Evolutionary conservation across 2,113 vertebrate genomes (phyloP).

Genomic region (Mustela lutreola): DNA sequence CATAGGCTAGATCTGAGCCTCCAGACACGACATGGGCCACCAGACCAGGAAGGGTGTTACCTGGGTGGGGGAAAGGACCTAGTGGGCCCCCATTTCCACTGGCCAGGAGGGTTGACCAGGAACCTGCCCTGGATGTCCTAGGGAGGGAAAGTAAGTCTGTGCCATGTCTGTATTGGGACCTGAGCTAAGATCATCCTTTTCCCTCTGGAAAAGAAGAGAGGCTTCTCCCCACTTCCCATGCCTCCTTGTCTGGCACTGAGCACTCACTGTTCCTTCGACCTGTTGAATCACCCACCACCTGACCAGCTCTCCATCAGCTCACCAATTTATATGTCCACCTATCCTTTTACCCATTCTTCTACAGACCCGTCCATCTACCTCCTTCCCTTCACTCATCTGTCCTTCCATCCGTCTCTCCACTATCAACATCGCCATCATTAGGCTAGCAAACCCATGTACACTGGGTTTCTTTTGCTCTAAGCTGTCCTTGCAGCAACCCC

Average conservation of each 20-base stretch:
- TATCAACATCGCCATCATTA: not conserved
- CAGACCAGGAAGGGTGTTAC: not conserved
- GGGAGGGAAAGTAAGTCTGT: not conserved
- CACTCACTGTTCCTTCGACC: not conserved
- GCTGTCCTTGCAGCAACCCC: not conserved
- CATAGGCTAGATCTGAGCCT: not conserved
- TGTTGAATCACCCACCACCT: no score
- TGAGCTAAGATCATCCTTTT: not conserved
- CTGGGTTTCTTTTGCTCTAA: not conserved
- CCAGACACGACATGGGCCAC: not conserved
- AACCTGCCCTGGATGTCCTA: not conserved
- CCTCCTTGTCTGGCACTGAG: not conserved
- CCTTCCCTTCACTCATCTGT: not conserved
- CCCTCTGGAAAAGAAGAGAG: not conserved
- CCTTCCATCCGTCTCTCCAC: not conserved
- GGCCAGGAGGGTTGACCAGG: not conserved
- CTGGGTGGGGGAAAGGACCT: not conserved
- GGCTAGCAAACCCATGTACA: no score
- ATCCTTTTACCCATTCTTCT: not conserved
- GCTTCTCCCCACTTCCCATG: rapidly evolving
- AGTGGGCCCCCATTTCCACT: rapidly evolving
- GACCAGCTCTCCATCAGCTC: not conserved
- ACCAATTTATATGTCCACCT: not conserved
- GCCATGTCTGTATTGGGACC: not conserved
- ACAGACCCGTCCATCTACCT: no score